Conservation (phyloP, 2,797 vertebrate genomes). For the Sebastes steindachneri region DNA sequence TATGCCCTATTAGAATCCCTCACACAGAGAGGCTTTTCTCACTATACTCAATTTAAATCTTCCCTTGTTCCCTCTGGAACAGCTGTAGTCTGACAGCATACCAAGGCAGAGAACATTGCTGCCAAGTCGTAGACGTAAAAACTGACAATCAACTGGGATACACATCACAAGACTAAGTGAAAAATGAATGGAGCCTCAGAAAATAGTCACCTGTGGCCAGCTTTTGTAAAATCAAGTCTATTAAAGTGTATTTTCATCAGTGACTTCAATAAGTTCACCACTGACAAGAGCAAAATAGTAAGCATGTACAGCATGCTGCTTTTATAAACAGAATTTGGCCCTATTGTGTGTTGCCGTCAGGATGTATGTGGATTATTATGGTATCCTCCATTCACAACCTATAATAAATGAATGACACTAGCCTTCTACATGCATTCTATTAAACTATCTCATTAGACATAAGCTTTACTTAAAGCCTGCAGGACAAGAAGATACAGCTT, state of each 20-base stretch:
- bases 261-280: not conserved
- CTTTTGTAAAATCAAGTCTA: not conserved
- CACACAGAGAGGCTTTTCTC: not conserved
- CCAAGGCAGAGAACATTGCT: not conserved
- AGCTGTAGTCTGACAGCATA: constrained; percentile 2
- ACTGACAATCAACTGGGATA: not conserved
- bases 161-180: not conserved
- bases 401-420: constrained; percentile 1
- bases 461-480: constrained; percentile 2
- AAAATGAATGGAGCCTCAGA: not conserved
- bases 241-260: not conserved
- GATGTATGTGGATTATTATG: not conserved
- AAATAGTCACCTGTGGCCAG: not conserved
- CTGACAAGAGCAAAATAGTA: not conserved
- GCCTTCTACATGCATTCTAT: not conserved
- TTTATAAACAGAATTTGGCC: not conserved
- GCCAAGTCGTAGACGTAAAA: constrained; percentile 6
- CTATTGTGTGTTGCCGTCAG: not conserved
- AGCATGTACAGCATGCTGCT: not conserved
- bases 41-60: constrained; percentile 23
- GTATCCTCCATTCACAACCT: not conserved
- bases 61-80: not conserved
- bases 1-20: constrained; percentile 24
- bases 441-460: not conserved
- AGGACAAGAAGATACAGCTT: not conserved